Percentiles rank a stretch among this genome's conserved stretches.
phyloP scores from a whole-genome alignment of 2,888 invertebrate genomes.

The Phlogophora meticulosa region DNA sequence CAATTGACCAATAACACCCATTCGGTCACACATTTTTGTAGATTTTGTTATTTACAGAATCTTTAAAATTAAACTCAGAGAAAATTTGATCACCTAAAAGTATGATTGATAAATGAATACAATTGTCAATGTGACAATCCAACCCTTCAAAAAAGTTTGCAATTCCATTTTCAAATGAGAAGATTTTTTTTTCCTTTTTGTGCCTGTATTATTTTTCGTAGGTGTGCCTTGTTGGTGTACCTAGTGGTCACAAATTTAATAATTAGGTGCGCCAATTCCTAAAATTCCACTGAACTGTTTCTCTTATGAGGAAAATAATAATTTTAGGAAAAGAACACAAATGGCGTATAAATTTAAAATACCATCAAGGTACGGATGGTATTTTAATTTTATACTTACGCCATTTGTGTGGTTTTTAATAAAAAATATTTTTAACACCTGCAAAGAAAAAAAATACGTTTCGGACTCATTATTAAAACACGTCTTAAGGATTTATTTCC shows the following conservation, averaged over 20 bases:
- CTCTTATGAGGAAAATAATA: no score
- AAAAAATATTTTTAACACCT: no score
- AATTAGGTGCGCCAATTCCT: no score
- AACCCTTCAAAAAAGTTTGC: conserved; percentile 13
- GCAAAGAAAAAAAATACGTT: no score
- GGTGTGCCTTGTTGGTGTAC: background rate
- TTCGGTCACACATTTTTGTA: conserved; percentile 84
- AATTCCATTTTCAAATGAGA: conserved; percentile 49
- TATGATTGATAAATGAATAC: conserved; percentile 5
- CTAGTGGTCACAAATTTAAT: background rate
- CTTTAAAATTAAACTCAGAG: conserved; percentile 6
- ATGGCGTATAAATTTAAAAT: no score
- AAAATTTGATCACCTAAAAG: conserved; percentile 46
- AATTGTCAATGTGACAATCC: conserved; percentile 22
- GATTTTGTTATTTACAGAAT: conserved; percentile 16
- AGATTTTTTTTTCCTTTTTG: background rate
- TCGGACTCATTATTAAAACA: no score
- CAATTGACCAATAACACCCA: conserved; percentile 81
- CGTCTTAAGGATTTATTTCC: no score
- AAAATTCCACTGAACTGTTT: no score
- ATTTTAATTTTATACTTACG: no score
- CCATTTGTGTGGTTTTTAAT: no score
- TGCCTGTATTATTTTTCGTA: conserved; percentile 2
- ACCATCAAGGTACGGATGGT: no score
- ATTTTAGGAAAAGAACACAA: no score